A percentile compares a stretch with the other conserved stretches of the same genome.
These are phyloP conservation scores for Macaca nemestrina DNA, from an alignment of 2,113 vertebrate species.

Conservation along the genomic window DNA sequence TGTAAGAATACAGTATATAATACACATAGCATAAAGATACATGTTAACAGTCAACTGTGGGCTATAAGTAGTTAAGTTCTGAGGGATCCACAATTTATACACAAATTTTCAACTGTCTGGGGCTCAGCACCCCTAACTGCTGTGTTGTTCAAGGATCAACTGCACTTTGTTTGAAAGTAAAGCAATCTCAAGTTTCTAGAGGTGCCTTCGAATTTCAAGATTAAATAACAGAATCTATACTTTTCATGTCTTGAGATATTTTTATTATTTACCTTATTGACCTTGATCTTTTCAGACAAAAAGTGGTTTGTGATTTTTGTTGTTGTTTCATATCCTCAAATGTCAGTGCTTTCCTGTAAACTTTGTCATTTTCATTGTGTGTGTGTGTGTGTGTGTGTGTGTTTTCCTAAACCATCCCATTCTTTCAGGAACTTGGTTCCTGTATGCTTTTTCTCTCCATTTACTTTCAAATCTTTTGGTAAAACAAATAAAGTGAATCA, in stretches of 20 bases:
- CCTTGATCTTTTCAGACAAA: slow-evolving; percentile 26
- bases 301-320: neutral
- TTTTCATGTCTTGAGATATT: neutral
- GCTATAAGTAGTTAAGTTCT: neutral
- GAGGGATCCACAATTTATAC: neutral
- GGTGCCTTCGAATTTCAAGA: neutral
- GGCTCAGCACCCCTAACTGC: neutral
- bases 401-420: neutral
- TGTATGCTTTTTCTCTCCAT: neutral
- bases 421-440: neutral
- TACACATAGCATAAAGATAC: neutral
- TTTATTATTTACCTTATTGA: slow-evolving; percentile 32
- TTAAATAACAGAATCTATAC: neutral
- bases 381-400: no score
- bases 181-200: neutral
- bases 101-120: neutral
- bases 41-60: neutral
- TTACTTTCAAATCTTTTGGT: neutral
- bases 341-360: slow-evolving; percentile 39
- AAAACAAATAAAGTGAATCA: neutral
- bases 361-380: neutral
- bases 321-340: slow-evolving; percentile 31
- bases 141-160: neutral
- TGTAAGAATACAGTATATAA: neutral
- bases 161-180: neutral